These are phyloP conservation scores for Alloscopus bannaensis DNA, from an alignment of 2,888 invertebrate species.

Conservation along the genomic window DNA sequence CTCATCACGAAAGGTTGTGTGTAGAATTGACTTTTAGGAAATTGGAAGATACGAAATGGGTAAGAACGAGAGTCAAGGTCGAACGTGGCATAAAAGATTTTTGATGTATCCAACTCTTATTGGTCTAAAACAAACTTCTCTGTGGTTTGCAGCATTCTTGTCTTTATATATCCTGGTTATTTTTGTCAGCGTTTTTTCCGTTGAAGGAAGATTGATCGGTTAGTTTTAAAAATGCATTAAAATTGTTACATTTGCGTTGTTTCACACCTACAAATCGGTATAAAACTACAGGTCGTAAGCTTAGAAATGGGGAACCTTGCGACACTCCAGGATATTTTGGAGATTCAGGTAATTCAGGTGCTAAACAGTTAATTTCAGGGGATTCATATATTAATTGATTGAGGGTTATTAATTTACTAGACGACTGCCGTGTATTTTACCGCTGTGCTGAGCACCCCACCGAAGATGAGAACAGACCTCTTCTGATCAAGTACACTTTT, in stretches of 20 bases:
- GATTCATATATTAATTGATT: too few relatives aligned
- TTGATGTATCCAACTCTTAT: too few relatives aligned
- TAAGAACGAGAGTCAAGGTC: too few relatives aligned
- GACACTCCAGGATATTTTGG: constrained; percentile 59
- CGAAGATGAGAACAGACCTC: constrained; percentile 24
- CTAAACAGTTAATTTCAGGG: too few relatives aligned
- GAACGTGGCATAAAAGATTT: too few relatives aligned
- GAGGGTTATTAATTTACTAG: too few relatives aligned
- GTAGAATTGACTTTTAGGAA: too few relatives aligned
- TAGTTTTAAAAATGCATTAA: background rate
- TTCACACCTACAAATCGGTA: too few relatives aligned
- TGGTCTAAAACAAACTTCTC: too few relatives aligned
- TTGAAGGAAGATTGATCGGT: background rate
- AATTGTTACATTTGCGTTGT: background rate
- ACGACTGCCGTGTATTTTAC: constrained; percentile 65
- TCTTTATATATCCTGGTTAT: background rate
- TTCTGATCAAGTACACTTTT: constrained; percentile 47
- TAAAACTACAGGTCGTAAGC: constrained; percentile 18
- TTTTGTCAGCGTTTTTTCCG: background rate
- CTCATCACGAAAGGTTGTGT: too few relatives aligned
- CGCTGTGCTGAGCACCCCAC: constrained; percentile 64
- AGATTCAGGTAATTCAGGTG: too few relatives aligned
- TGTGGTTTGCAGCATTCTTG: background rate
- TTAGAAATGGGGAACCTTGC: constrained; percentile 44
- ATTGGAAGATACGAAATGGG: too few relatives aligned